phyloP scores from a whole-genome alignment of 2,797 vertebrate genomes.

The Chelonia mydas region DNA sequence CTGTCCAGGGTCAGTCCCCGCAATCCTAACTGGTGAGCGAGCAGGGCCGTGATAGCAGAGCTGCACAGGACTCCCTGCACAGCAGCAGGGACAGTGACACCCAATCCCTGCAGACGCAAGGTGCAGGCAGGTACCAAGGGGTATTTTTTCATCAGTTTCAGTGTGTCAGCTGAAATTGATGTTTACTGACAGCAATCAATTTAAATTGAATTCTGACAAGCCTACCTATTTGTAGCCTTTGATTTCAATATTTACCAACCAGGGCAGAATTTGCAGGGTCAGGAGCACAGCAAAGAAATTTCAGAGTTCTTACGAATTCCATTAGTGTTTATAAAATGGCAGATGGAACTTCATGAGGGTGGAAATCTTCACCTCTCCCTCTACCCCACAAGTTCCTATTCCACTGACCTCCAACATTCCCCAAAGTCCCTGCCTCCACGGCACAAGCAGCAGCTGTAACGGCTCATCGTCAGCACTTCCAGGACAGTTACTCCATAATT shows the following conservation, averaged over 20 bases:
- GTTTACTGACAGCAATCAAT: neutral
- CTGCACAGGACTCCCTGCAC: too few relatives aligned
- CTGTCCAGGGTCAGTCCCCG: too few relatives aligned
- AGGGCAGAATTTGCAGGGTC: neutral
- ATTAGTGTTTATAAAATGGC: neutral
- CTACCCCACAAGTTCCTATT: neutral
- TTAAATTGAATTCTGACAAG: neutral
- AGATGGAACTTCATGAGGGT: neutral
- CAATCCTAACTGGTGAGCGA: too few relatives aligned
- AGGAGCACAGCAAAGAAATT: neutral
- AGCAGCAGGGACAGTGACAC: too few relatives aligned
- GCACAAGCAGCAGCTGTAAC: neutral
- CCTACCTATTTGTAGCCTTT: neutral
- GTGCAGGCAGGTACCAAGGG: too few relatives aligned
- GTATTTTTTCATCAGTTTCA: too few relatives aligned
- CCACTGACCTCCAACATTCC: neutral
- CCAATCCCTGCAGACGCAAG: too few relatives aligned
- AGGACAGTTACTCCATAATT: neutral
- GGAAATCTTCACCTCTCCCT: neutral
- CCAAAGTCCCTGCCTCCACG: neutral
- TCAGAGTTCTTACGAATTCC: neutral
- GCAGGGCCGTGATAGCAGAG: too few relatives aligned
- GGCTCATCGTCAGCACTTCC: neutral
- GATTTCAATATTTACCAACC: neutral
- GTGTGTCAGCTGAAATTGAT: neutral